phyloP scores from a whole-genome alignment of 2,888 invertebrate species.

The Aphrophora alni region DNA sequence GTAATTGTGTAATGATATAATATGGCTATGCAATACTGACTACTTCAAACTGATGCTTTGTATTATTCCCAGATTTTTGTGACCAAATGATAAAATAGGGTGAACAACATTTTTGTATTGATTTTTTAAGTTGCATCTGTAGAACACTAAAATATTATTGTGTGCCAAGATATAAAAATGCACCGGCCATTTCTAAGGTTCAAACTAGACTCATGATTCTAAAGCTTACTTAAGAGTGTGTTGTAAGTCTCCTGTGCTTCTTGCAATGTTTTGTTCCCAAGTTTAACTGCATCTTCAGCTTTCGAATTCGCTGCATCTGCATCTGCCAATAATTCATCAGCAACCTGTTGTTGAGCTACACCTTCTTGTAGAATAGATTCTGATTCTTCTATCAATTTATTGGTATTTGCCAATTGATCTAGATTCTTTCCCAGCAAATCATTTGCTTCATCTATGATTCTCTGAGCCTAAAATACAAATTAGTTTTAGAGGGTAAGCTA shows the following conservation, averaged over 20 bases:
- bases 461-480: constrained; percentile 57
- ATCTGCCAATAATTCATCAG: constrained; percentile 80
- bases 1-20: no score
- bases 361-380: constrained; percentile 61
- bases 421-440: constrained; percentile 67
- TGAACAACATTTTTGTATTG: no score
- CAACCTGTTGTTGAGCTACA: constrained; percentile 73
- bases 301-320: constrained; percentile 76
- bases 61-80: no score
- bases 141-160: no score
- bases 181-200: no score
- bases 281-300: constrained; percentile 82
- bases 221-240: constrained; percentile 61
- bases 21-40: no score
- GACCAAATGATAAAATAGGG: no score
- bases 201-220: background rate
- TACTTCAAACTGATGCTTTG: no score
- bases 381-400: constrained; percentile 55
- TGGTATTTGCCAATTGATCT: constrained; percentile 57
- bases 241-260: constrained; percentile 82
- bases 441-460: constrained; percentile 66
- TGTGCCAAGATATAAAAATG: no score
- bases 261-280: constrained; percentile 80
- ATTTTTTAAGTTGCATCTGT: no score
- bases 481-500: no score